A percentile compares a stretch with the other conserved stretches of the same genome.
Conservation (phyloP, 2,888 invertebrate genomes). For the Chymomyza procnemis region DNA sequence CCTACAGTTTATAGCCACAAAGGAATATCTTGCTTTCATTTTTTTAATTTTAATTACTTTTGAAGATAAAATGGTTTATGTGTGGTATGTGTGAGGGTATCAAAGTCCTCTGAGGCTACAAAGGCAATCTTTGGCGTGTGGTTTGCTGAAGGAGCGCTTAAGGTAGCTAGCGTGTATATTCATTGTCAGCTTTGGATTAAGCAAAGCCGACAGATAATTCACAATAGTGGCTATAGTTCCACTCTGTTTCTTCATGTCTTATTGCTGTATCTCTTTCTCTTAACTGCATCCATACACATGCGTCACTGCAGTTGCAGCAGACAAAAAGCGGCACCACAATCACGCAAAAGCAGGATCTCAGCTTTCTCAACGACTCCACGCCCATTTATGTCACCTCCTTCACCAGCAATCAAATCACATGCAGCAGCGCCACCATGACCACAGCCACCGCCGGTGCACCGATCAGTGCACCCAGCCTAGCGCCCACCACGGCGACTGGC, state of each 20-base stretch:
- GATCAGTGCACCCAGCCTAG: conserved; percentile 68
- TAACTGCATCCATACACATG: not conserved
- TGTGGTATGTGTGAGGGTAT: too few species aligned
- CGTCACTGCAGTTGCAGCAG: conserved; percentile 72
- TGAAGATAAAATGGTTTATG: too few species aligned
- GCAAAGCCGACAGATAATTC: too few species aligned
- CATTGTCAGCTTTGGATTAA: too few species aligned
- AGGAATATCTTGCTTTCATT: too few species aligned
- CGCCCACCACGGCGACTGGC: conserved; percentile 44
- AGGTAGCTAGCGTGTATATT: too few species aligned
- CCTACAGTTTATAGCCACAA: too few species aligned
- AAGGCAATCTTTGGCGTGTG: too few species aligned
- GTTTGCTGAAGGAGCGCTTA: too few species aligned
- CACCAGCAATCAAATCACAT: conserved; percentile 80
- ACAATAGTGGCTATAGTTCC: too few species aligned
- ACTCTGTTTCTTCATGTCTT: not conserved
- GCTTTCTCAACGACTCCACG: conserved; percentile 89
- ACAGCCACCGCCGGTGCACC: conserved; percentile 76
- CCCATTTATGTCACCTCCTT: conserved; percentile 91
- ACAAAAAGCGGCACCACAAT: conserved; percentile 78
- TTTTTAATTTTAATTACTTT: too few species aligned
- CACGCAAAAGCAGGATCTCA: conserved; percentile 81
- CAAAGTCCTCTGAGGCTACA: too few species aligned
- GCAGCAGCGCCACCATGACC: conserved; percentile 80
- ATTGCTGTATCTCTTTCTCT: not conserved